A percentile compares a stretch with the other conserved stretches of the same genome.
Evolutionary conservation across 2,888 invertebrate species (phyloP).

Genomic region (Endomychus coccineus): DNA sequence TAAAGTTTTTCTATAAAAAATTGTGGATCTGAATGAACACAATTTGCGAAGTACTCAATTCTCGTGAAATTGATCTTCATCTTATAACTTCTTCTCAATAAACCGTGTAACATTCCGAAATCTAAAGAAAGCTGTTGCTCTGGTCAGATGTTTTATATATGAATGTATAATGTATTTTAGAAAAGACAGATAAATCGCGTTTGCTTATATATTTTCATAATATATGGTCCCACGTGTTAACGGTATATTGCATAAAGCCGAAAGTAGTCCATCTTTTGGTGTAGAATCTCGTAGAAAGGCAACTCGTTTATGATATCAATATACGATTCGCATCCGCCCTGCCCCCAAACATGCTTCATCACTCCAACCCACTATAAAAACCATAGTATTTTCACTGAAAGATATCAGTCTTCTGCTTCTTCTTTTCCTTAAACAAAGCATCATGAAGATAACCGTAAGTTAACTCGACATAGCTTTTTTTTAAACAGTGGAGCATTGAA

Average conservation of each 20-base stretch:
- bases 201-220: conserved; percentile 14
- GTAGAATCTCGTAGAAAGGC: conserved; percentile 13
- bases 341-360: conserved; percentile 6
- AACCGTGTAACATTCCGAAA: too few relatives aligned
- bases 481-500: neutral
- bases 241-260: conserved; percentile 12
- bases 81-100: too few relatives aligned
- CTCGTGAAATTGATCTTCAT: too few relatives aligned
- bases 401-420: conserved; percentile 37
- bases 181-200: too few relatives aligned
- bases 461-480: conserved; percentile 1
- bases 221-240: conserved; percentile 14
- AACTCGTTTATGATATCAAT: conserved; percentile 5
- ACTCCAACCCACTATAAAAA: conserved; percentile 30
- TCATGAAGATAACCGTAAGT: conserved; percentile 38
- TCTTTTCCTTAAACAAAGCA: conserved; percentile 25
- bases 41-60: too few relatives aligned
- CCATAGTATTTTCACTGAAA: conserved; percentile 18
- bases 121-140: too few relatives aligned
- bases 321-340: conserved; percentile 3
- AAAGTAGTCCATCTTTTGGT: conserved; percentile 14
- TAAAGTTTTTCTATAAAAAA: too few relatives aligned
- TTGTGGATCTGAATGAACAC: too few relatives aligned
- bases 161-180: too few relatives aligned
- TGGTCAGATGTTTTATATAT: too few relatives aligned